Conservation (phyloP, 1,140 invertebrate species). For the Drosophila sucinea region DNA sequence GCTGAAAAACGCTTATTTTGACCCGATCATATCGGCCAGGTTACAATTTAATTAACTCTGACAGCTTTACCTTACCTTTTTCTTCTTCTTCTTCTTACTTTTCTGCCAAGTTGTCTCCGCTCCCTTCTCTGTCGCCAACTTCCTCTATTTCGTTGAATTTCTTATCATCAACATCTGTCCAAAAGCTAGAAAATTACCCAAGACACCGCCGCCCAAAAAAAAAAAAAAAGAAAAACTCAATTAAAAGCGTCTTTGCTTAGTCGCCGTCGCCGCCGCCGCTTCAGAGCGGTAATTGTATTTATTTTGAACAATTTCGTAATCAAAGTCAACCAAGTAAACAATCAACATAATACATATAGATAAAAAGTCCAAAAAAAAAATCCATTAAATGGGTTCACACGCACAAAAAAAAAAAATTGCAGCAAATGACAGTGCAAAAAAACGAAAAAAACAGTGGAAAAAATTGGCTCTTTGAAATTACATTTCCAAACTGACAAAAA, state of each 20-base stretch:
- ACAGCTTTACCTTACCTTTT: constrained; percentile 58
- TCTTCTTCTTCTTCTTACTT: constrained; percentile 13
- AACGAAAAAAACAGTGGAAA: constrained; percentile 18
- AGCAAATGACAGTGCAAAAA: constrained; percentile 68
- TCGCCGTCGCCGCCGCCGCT: constrained; percentile 22
- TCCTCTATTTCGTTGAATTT: constrained; percentile 1
- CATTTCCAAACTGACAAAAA: constrained; percentile 68
- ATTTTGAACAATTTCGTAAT: constrained; percentile 80
- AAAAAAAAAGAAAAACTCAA: constrained; percentile 64
- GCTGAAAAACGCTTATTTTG: constrained; percentile 31
- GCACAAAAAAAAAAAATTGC: constrained; percentile 53
- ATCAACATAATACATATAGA: constrained; percentile 68
- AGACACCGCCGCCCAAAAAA: constrained; percentile 22
- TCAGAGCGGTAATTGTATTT: constrained; percentile 69
- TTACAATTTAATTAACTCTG: constrained; percentile 74
- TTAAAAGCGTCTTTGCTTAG: constrained; percentile 65
- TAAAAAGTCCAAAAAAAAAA: constrained; percentile 39
- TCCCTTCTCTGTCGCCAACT: background rate
- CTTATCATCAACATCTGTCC: constrained; percentile 51
- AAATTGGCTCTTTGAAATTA: constrained; percentile 67
- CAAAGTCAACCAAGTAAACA: constrained; percentile 75
- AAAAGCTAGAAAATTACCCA: constrained; percentile 46
- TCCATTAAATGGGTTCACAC: constrained; percentile 69
- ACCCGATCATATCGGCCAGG: constrained; percentile 49
- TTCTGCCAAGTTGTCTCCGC: background rate